Conservation (phyloP, 2,797 vertebrate genomes). For the Tadarida brasiliensis region DNA sequence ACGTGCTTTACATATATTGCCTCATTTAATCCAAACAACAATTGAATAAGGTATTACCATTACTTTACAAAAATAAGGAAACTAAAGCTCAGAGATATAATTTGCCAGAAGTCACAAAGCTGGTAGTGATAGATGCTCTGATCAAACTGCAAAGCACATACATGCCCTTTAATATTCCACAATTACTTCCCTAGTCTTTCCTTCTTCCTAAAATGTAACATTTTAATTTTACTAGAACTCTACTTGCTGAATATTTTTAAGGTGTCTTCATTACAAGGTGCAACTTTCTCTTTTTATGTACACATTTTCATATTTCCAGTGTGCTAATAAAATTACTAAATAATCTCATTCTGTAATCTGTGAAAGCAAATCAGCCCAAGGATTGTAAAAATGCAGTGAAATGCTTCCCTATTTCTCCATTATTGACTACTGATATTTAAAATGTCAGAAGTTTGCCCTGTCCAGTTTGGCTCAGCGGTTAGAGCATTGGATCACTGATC, state of each 20-base stretch:
- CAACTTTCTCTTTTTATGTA: conserved; percentile 9
- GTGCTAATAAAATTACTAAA: conserved; percentile 5
- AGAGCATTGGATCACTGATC: no score
- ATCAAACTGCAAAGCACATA: conserved; percentile 17
- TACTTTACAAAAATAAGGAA: conserved; percentile 60
- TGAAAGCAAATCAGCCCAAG: conserved; percentile 42
- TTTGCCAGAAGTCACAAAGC: conserved; percentile 42
- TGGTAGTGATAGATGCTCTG: not conserved
- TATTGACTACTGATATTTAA: conserved; percentile 52
- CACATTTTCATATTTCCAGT: conserved; percentile 6
- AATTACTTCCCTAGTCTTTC: not conserved
- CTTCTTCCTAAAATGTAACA: conserved; percentile 35
- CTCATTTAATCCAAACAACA: conserved; percentile 54
- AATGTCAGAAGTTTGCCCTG: not conserved
- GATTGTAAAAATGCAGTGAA: not conserved
- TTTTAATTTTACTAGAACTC: conserved; percentile 50
- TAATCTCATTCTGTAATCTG: conserved; percentile 38
- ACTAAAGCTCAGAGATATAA: conserved; percentile 54
- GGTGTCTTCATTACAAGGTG: not conserved
- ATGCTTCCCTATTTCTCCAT: conserved; percentile 30
- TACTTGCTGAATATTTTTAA: conserved; percentile 36
- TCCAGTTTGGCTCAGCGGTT: no score
- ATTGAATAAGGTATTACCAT: not conserved
- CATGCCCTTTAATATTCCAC: not conserved
- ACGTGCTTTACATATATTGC: not conserved